Percentiles rank a stretch among this genome's conserved stretches.
Conservation (phyloP, 2,797 vertebrate species). For the Notolepis coatsorum region DNA sequence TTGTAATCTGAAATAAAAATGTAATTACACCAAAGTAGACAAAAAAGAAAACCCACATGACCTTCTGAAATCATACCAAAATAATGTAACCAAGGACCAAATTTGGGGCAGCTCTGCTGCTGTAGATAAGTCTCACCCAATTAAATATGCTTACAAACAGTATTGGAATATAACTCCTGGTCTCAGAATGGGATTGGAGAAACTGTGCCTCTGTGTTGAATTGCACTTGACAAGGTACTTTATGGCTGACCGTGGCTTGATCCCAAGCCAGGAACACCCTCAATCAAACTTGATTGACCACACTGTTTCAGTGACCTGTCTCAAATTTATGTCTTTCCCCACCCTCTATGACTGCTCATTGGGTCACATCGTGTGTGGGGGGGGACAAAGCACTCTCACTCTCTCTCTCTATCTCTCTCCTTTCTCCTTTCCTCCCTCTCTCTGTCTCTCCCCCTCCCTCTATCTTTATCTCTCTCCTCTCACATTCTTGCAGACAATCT, state of each 20-base stretch:
- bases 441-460: neutral
- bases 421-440: neutral
- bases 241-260: neutral
- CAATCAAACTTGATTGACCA: slow-evolving; percentile 1
- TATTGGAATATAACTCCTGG: too few relatives aligned
- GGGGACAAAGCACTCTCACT: slow-evolving; percentile 11
- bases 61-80: too few relatives aligned
- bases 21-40: too few relatives aligned
- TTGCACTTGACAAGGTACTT: neutral
- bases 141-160: too few relatives aligned
- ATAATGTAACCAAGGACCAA: too few relatives aligned
- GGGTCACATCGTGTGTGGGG: slow-evolving; percentile 28
- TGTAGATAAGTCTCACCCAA: too few relatives aligned
- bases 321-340: slow-evolving; percentile 18
- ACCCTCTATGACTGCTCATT: slow-evolving; percentile 24
- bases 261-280: neutral
- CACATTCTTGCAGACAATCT: too few relatives aligned
- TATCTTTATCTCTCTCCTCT: neutral
- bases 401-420: slow-evolving; percentile 12
- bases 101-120: too few relatives aligned
- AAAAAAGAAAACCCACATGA: too few relatives aligned
- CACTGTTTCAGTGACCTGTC: slow-evolving; percentile 23
- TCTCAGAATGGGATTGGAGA: too few relatives aligned
- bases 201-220: neutral
- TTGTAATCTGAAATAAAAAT: too few relatives aligned